phyloP scores from a whole-genome alignment of 2,113 vertebrate genomes.

The Gorsachius goisagi region DNA sequence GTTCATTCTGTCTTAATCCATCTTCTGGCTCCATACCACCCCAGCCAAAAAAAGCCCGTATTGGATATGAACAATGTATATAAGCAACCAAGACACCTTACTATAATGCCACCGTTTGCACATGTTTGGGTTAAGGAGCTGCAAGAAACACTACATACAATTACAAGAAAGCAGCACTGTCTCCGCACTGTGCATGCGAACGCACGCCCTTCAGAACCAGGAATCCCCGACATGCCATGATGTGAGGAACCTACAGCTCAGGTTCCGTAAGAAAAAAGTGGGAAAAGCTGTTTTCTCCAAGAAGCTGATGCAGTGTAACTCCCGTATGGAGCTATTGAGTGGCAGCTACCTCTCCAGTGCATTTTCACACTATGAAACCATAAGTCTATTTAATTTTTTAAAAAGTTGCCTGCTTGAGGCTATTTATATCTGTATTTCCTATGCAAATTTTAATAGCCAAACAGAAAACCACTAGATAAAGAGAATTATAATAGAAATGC shows the following conservation, averaged over 20 bases:
- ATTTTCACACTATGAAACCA: neutral
- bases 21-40: neutral
- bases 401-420: neutral
- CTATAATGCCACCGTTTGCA: neutral
- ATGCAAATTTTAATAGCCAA: neutral
- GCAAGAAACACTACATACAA: neutral
- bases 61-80: neutral
- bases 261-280: neutral
- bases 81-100: neutral
- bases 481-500: neutral
- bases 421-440: neutral
- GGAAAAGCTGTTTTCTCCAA: neutral
- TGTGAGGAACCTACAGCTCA: neutral
- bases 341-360: neutral
- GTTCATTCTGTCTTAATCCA: neutral
- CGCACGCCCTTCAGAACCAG: neutral
- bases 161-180: neutral
- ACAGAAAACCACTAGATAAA: neutral
- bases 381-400: neutral
- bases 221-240: neutral
- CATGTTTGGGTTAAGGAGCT: neutral
- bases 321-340: neutral
- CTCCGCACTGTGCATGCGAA: neutral
- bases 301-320: neutral
- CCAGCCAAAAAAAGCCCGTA: neutral